Conservation (phyloP, 2,797 vertebrate species). For the Gymnothorax javanicus region DNA sequence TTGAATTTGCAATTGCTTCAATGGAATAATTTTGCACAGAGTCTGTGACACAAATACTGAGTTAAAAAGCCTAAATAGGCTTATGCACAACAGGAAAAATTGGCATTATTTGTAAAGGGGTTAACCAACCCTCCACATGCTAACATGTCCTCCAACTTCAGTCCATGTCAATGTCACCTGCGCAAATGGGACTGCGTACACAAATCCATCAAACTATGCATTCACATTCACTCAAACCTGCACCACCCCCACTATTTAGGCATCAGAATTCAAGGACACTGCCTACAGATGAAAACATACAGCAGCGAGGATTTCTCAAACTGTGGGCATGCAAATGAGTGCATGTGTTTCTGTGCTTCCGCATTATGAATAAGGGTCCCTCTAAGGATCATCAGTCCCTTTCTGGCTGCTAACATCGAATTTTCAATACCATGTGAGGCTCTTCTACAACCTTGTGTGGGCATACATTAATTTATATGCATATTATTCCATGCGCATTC, state of each 20-base stretch:
- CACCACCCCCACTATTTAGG: not conserved
- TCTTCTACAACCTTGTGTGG: not conserved
- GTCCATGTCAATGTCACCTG: not conserved
- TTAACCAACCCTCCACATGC: not conserved
- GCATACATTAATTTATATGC: conserved; percentile 7
- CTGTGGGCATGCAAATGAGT: conserved; percentile 8
- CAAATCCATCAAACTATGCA: not conserved
- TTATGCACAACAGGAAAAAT: too few species aligned
- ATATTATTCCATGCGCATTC: not conserved
- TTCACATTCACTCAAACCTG: not conserved
- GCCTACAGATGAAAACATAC: not conserved
- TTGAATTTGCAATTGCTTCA: too few species aligned
- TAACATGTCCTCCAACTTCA: not conserved
- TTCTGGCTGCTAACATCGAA: not conserved
- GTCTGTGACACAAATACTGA: too few species aligned
- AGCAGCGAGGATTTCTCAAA: not conserved
- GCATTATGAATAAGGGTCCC: conserved; percentile 9
- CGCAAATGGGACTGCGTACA: not conserved
- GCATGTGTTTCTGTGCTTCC: not conserved
- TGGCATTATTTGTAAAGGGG: too few species aligned
- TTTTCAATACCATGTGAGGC: not conserved
- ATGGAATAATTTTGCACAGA: too few species aligned
- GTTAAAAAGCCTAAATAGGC: too few species aligned
- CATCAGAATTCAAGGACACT: conserved; percentile 18
- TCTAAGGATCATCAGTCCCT: not conserved